Base-by-base conservation (phyloP, 2,113 vertebrate species). In the Mesoclemmys tuberculata region DNA sequence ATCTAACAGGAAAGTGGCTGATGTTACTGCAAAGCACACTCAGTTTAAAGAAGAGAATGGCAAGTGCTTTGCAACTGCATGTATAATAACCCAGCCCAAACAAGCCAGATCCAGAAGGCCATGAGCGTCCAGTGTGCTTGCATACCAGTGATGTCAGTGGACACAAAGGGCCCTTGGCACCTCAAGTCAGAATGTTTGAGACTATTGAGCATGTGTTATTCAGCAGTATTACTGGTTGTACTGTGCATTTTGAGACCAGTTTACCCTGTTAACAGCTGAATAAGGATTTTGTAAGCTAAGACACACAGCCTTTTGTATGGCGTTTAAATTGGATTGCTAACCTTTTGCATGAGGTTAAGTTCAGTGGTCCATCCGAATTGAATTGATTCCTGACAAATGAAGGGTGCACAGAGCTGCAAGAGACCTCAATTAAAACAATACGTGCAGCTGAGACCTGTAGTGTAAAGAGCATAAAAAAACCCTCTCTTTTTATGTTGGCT, bases 191-290 rank as follows among this genome's bases (percentile, higher is more conserved):
- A 96, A 97, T 96, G 82, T 96, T 97, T 97, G 95, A 97, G 93
- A 95, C 97, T 95, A 95, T 97, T 97, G 97, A 97, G 94, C 97
- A 96, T 95, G 95, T 96, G 97, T 98, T 97, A 96, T 97, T 96
- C 97, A 89, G 97, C 93, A 95, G 97, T 96, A 98, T 98, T 97
- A 98, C 95, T 97, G 96, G 96, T 95, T 97, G 94, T 96, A 97
- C 98, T 98, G 98, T 98, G 86, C 98, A 93, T 96, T 96, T 98
- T 97, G 96, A 96, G 97, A 97, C 97, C 98, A 98, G 98, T 97
- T 97, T 97, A 97, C 97, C 97, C 97, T 98, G 98, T 96, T 92
- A 89, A 94, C 96, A 96, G 98, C 97, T 98, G 97, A 98, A 98
- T 97, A 93, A 94, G 95, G 94, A 96, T 94, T 97, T 98, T 98